Conservation (phyloP, 2,888 invertebrate genomes). For the Frankliniella intonsa region DNA sequence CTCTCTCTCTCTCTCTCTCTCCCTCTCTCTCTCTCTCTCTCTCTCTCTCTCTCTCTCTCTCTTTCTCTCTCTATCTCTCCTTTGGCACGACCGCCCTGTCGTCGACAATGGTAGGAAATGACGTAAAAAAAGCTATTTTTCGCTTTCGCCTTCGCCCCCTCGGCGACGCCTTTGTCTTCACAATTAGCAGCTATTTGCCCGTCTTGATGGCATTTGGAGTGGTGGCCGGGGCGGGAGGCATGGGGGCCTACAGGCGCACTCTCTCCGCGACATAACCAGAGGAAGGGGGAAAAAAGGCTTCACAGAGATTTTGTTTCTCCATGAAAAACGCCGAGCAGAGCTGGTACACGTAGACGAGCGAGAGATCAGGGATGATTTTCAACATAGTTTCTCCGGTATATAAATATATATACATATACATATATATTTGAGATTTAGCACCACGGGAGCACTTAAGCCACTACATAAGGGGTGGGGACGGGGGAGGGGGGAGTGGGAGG, state of each 20-base stretch:
- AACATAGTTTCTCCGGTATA: too few species aligned
- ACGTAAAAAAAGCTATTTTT: slow-evolving; percentile 13
- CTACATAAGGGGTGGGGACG: too few species aligned
- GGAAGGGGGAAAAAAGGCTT: background rate
- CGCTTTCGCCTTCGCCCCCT: background rate
- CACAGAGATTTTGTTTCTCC: background rate
- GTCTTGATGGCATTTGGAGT: background rate
- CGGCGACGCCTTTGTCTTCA: background rate
- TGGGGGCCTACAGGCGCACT: background rate
- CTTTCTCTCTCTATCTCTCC: background rate
- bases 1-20: background rate
- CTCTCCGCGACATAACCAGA: background rate
- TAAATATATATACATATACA: too few species aligned
- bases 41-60: background rate
- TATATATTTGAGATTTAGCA: too few species aligned
- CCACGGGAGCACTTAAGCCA: too few species aligned
- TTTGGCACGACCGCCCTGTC: background rate
- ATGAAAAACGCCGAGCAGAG: too few species aligned
- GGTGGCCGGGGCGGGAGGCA: background rate
- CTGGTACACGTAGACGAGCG: too few species aligned
- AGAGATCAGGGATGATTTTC: too few species aligned
- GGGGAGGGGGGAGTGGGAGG: too few species aligned
- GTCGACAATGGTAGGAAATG: background rate
- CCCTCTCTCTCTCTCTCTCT: background rate
- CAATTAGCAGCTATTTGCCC: slow-evolving; percentile 23